phyloP scores from a whole-genome alignment of 2,888 invertebrate genomes.

The Chouioia cunea region DNA sequence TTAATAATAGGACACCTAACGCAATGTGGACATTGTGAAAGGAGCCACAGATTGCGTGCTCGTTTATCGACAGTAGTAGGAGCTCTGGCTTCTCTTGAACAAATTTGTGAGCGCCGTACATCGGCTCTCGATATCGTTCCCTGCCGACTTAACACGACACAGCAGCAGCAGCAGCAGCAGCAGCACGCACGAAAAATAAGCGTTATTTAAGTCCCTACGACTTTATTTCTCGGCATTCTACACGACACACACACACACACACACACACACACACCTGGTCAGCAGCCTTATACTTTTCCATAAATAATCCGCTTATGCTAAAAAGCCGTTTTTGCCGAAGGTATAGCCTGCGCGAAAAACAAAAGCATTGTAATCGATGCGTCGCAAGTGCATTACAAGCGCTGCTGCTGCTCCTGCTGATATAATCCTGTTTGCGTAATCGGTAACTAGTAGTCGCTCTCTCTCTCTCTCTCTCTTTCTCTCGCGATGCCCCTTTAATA shows the following conservation, averaged over 20 bases:
- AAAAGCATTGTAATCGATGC: slow-evolving; percentile 30
- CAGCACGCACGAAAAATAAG: slow-evolving; percentile 33
- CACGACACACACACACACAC: slow-evolving; percentile 12
- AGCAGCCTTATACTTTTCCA: slow-evolving; percentile 19
- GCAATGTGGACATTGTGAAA: not conserved
- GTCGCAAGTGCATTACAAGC: slow-evolving; percentile 26
- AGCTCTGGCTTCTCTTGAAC: not conserved
- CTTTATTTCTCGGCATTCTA: slow-evolving; percentile 34
- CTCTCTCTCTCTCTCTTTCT: slow-evolving; percentile 5
- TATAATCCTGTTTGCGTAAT: slow-evolving; percentile 41
- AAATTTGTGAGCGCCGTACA: slow-evolving; percentile 42
- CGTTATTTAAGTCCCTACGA: slow-evolving; percentile 43
- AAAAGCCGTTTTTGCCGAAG: slow-evolving; percentile 12
- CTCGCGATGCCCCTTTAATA: slow-evolving; percentile 9
- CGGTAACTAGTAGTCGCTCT: slow-evolving; percentile 16
- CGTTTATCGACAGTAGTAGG: slow-evolving; percentile 41
- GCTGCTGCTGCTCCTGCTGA: slow-evolving; percentile 28
- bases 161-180: slow-evolving; percentile 13
- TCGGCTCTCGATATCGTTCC: slow-evolving; percentile 25
- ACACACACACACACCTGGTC: slow-evolving; percentile 17
- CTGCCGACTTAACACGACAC: slow-evolving; percentile 1
- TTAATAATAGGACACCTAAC: too few relatives aligned
- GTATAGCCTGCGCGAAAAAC: slow-evolving; percentile 4
- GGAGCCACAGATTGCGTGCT: slow-evolving; percentile 12
- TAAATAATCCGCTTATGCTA: slow-evolving; percentile 39